Percentiles rank a stretch among this genome's conserved stretches.
Evolutionary conservation across 1,140 invertebrate genomes (phyloP).

Genomic region (Arion vulgaris): DNA sequence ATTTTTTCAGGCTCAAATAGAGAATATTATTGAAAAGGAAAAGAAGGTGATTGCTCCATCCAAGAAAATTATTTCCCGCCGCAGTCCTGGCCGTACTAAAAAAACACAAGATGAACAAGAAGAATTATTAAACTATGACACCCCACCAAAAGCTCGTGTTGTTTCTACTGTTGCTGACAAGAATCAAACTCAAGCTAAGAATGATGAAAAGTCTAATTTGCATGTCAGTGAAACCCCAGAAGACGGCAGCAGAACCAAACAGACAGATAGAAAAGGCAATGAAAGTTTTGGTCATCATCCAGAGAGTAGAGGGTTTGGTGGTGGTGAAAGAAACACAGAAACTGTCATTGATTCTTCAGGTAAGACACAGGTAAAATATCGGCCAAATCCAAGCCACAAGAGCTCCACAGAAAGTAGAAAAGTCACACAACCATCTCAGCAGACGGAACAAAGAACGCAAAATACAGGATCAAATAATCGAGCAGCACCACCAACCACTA

Average conservation of each 20-base stretch:
- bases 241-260: not conserved
- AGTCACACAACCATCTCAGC: not conserved
- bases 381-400: not conserved
- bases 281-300: not conserved
- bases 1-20: conserved; percentile 10
- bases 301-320: not conserved
- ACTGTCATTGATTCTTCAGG: not conserved
- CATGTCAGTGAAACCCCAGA: not conserved
- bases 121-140: conserved; percentile 26
- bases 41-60: conserved; percentile 36
- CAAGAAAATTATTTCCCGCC: conserved; percentile 18
- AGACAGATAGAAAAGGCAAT: not conserved
- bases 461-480: not conserved
- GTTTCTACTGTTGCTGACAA: not conserved
- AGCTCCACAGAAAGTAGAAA: not conserved
- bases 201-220: not conserved
- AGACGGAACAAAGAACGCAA: not conserved
- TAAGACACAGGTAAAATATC: not conserved
- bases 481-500: not conserved
- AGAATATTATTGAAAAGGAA: conserved; percentile 13
- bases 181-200: not conserved
- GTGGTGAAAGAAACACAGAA: not conserved
- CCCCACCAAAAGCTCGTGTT: conserved; percentile 11
- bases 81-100: conserved; percentile 28
- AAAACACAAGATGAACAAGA: conserved; percentile 4